Base-by-base conservation (phyloP, 2,113 vertebrate genomes). In the Hepsetus odoe region DNA sequence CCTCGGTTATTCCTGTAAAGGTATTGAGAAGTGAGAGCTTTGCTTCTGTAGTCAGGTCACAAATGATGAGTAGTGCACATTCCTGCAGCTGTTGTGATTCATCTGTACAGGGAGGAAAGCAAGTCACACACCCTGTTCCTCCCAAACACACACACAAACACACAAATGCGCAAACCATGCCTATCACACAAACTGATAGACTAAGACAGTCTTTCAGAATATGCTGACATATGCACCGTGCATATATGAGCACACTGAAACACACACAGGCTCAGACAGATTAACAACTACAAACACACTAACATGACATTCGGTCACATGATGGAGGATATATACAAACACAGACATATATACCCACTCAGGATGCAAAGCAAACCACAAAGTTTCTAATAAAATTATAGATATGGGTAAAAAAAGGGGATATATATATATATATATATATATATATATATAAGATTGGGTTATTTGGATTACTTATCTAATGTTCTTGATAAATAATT, bases 41-140 rank as follows among this genome's bases (percentile, higher is more conserved):
- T 80, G 78, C 88, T 85, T 70, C 32, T 24, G 73, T 82, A 30
- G 49, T 49, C 32, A 74, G 72, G 80, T 77, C 86, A 71, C 80
- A 81, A 82, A 86, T 82, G 56, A 80, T 84, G 80, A 82, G 80
- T 80, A 71, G 78, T 46, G 85, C 84, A 89, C 87, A 85, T 84
- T 90, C 83, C 87, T 87, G 82, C 89, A 90, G 89, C 88, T 91
- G 88, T 88, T 89, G 69, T 87, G 84, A 87, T 87, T 91, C 89
- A 90, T 91, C 87, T 86, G 83, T 74, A 82, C 46, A 20, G 74
- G 74, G 78, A 81, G 62, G 83, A 87, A 87, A 85, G 82, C 86
- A 88, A 82, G 88, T 80, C 84, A 81, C 65, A 82, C 83, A 72
- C 83, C 81, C 85, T 70, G 77, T 74, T 84, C 76, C 61, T 24